Percentiles rank a stretch among this genome's conserved stretches.
Conservation (phyloP, 2,113 vertebrate genomes). For the Dasyornis broadbenti region DNA sequence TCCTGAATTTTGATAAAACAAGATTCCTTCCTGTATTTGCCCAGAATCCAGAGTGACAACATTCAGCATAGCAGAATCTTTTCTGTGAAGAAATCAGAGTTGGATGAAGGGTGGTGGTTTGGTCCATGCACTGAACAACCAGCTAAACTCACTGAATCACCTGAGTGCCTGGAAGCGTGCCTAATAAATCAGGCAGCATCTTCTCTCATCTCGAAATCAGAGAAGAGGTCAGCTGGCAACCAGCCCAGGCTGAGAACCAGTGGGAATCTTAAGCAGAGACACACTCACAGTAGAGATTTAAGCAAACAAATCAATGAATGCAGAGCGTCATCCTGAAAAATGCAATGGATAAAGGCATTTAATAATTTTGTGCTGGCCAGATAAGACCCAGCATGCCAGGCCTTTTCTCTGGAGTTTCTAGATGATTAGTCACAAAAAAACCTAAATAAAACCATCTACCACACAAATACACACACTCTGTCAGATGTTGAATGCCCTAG, state of each 20-base stretch:
- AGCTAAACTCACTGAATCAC: neutral
- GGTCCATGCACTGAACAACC: neutral
- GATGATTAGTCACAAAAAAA: neutral
- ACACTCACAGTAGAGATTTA: neutral
- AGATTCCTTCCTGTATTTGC: neutral
- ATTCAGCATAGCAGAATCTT: neutral
- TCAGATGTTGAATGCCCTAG: neutral
- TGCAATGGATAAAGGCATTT: neutral
- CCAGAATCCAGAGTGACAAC: neutral
- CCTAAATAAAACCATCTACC: neutral
- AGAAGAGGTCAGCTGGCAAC: neutral
- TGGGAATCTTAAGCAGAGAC: neutral
- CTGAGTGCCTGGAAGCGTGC: neutral
- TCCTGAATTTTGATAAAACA: neutral
- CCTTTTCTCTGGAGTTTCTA: neutral
- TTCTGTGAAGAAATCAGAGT: neutral
- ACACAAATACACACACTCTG: neutral
- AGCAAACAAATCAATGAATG: constrained; percentile 13
- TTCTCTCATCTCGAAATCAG: neutral
- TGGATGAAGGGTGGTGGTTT: neutral
- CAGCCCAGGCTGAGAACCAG: neutral
- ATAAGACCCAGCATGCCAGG: neutral
- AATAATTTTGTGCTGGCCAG: neutral
- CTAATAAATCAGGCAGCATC: neutral
- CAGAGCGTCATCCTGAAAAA: neutral